Evolutionary conservation across 2,797 vertebrate genomes (phyloP), one percentile per base, ranked within the genome.

Genomic region (Sylvia borin): DNA sequence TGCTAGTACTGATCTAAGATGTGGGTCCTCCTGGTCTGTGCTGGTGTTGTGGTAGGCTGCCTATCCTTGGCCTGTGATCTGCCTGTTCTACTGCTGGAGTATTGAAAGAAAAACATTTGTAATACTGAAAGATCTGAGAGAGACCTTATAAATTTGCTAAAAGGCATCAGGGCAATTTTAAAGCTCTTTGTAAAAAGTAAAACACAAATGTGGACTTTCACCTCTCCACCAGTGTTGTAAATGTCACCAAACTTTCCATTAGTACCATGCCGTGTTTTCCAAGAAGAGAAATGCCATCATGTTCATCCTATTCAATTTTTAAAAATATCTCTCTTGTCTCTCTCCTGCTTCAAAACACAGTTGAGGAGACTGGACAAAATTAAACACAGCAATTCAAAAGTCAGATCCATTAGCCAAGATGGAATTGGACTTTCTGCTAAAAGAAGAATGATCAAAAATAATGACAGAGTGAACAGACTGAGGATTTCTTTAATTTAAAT

Each of bases 341-440:
- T 70, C 22, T 55, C 21, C 75, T 51, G 45, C 57, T 88, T 94
- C 29, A 19, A 67, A 68, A 61, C 20, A 3, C 22, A 31, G 1
- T 27, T 81, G 61, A 85, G 43, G 36, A 45, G 57, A 31, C 55
- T 85, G 66, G n/a, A 77, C 53, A 53, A 77, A 92, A 29, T 93
- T 72, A 93, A 92, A 65, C 55, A 77, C 38, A 80, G 70, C 50
- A 91, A 79, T 93, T 89, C 57, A 73, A 76, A 93, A 94, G 45
- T 58, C 65, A 83, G 13, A 77, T 82, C 42, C 25, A 61, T 87
- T 92, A 92, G 36, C 38, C 32, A 43, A 83, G 32, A 55, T 74
- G 62, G 54, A 92, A 76, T 85, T 88, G 90, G 62, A 45, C 53
- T 90, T 84, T 66, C 55, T 80, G 50, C 45, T 94, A 32, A 65